Evolutionary conservation across 2,888 invertebrate genomes (phyloP).

Genomic region (Tipula vernalis): DNA sequence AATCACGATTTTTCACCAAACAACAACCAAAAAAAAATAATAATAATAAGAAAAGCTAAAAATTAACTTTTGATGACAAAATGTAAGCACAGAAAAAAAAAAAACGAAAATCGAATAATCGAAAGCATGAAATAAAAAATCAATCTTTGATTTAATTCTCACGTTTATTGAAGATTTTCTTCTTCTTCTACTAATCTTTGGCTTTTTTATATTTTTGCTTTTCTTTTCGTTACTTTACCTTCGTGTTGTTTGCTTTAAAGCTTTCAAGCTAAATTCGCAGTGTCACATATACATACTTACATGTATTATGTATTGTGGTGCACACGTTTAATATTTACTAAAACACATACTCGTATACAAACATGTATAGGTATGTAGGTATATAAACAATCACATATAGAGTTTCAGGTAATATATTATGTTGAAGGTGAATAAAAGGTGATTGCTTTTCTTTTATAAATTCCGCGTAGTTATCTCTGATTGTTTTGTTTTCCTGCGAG

Average conservation of each 20-base stretch:
- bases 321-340: background rate
- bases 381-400: background rate
- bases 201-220: background rate
- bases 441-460: background rate
- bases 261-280: background rate
- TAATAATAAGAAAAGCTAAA: background rate
- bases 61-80: background rate
- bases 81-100: background rate
- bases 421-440: background rate
- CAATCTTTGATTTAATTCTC: slow-evolving; percentile 4
- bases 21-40: background rate
- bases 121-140: background rate
- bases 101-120: background rate
- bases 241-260: background rate
- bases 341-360: background rate
- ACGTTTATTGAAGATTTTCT: background rate
- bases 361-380: too few relatives aligned
- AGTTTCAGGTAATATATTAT: background rate
- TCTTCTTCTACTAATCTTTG: background rate
- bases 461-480: background rate
- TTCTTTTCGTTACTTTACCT: background rate
- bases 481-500: background rate
- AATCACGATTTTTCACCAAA: background rate
- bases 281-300: background rate
- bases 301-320: background rate